Percentiles rank a stretch among this genome's conserved stretches.
Evolutionary conservation across 2,888 invertebrate genomes (phyloP).

Genomic region (Apamea epomidion): DNA sequence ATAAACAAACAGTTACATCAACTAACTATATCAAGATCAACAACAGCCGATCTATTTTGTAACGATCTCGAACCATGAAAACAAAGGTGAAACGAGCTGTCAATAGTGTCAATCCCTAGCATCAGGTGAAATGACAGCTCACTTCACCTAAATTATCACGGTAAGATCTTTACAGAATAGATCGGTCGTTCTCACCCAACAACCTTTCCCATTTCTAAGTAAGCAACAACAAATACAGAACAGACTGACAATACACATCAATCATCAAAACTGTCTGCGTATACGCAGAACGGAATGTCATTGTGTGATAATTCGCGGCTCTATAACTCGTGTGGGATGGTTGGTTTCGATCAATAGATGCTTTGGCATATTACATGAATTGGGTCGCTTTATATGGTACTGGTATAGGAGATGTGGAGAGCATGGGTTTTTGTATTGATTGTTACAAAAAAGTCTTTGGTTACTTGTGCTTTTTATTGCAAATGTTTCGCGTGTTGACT

Average conservation of each 20-base stretch:
- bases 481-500: neutral
- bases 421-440: constrained; percentile 17
- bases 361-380: constrained; percentile 42
- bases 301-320: constrained; percentile 75
- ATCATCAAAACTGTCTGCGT: constrained; percentile 57
- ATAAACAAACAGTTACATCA: constrained; percentile 7
- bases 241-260: constrained; percentile 54
- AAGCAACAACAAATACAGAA: constrained; percentile 51
- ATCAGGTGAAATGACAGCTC: no score
- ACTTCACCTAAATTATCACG: neutral
- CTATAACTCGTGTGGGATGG: constrained; percentile 67
- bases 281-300: constrained; percentile 71
- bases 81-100: neutral
- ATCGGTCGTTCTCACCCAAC: constrained; percentile 16
- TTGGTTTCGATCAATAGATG: constrained; percentile 64
- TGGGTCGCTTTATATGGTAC: constrained; percentile 14
- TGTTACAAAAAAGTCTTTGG: constrained; percentile 4
- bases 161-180: neutral
- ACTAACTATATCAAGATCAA: constrained; percentile 1
- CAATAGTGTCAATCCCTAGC: neutral
- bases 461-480: neutral
- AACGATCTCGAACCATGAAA: neutral
- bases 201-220: constrained; percentile 52
- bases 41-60: neutral
- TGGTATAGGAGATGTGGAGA: neutral